Percentiles rank a stretch among this genome's conserved stretches.
Conservation (phyloP, 2,113 vertebrate genomes). For the Sterrhoptilus dennistouni region DNA sequence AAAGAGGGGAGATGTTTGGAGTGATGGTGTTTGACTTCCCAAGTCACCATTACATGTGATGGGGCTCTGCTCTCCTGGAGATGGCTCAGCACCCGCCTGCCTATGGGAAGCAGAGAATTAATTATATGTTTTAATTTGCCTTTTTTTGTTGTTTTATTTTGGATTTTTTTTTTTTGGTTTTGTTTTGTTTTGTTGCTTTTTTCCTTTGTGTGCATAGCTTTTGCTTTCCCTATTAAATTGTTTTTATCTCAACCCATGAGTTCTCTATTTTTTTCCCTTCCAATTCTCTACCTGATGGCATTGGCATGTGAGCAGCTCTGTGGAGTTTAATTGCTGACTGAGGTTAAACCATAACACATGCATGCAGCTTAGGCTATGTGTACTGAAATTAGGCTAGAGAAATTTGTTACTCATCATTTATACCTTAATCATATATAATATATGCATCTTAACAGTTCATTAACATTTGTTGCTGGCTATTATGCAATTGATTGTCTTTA, state of each 20-base stretch:
- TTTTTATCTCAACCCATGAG: not conserved
- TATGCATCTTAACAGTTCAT: not conserved
- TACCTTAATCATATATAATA: not conserved
- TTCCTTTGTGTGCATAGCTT: not conserved
- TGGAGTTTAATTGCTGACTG: not conserved
- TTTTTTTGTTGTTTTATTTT: too few species aligned
- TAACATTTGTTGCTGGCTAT: not conserved
- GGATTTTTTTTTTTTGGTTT: too few species aligned
- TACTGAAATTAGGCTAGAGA: not conserved
- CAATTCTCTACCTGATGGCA: not conserved
- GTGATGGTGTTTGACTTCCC: not conserved
- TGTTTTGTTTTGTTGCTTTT: too few species aligned
- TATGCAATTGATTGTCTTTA: not conserved
- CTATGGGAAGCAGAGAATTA: not conserved
- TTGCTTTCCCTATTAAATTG: not conserved
- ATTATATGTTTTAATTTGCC: not conserved
- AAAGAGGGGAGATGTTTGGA: not conserved
- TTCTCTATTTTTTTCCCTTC: not conserved
- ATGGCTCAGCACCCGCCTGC: not conserved
- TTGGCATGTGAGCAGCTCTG: not conserved
- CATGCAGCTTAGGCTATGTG: accelerated
- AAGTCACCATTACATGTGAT: not conserved
- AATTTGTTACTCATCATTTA: not conserved
- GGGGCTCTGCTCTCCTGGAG: not conserved
- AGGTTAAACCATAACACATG: not conserved